Conservation (phyloP, 2,113 vertebrate species). For the Piprites chloris region DNA sequence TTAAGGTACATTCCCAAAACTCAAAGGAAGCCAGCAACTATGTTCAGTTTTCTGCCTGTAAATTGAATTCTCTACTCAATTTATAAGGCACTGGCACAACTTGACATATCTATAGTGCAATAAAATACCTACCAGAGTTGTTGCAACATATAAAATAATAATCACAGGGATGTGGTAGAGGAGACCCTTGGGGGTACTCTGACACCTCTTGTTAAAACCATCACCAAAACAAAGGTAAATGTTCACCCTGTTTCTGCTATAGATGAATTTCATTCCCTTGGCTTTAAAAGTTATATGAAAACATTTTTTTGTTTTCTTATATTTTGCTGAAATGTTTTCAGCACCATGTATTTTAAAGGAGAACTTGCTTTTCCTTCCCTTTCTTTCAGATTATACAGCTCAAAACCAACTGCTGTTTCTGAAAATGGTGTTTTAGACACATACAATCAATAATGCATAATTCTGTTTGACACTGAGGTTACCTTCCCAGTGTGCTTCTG, state of each 20-base stretch:
- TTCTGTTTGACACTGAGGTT: not conserved
- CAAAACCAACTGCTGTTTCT: not conserved
- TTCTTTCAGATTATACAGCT: not conserved
- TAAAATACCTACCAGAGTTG: conserved; percentile 16
- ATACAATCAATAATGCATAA: not conserved
- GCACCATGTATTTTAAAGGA: not conserved
- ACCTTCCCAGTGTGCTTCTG: not conserved
- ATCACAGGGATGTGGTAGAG: not conserved
- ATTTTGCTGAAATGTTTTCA: not conserved
- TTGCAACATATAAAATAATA: conserved; percentile 14
- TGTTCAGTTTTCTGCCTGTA: conserved; percentile 57
- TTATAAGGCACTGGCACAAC: conserved; percentile 33
- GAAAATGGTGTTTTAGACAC: not conserved
- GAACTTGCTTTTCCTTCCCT: not conserved
- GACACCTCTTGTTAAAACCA: conserved; percentile 11
- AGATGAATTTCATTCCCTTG: not conserved
- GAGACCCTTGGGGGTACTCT: not conserved
- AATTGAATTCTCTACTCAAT: conserved; percentile 59
- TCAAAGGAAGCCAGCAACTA: conserved; percentile 46
- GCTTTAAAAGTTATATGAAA: not conserved
- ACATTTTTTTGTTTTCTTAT: not conserved
- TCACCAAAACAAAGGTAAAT: not conserved
- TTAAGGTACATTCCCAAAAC: conserved; percentile 44
- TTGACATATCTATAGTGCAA: conserved; percentile 20
- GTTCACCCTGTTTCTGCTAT: not conserved